Base-by-base conservation (phyloP, 2,797 vertebrate species). In the Lutra lutra region DNA sequence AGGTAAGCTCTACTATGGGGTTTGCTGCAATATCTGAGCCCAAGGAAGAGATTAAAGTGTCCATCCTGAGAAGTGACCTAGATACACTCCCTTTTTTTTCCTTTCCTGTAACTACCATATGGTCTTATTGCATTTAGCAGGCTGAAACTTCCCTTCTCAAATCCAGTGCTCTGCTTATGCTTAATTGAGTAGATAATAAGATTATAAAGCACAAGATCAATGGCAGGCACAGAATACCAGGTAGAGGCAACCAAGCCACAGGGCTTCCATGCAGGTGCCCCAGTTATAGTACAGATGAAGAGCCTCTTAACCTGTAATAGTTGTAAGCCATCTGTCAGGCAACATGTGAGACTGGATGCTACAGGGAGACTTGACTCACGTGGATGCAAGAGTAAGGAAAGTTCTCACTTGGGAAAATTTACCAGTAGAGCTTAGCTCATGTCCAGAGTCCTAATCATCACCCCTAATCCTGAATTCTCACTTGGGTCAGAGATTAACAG, bases 341-440 rank as follows among this genome's bases (percentile, higher is more conserved):
- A 64, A 12, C 23, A 70, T 4, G 4, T 58, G 43, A 72, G 29
- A 78, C 5, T 15, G 23, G 8, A n/a, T 64, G 60, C 11, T 58
- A 25, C 12, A 51, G 25, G 12, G 11, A 2, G 20, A 27, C 7
- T 60, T 68, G 8, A 48, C 2, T 38, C 15, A 56, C 54, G 2
- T 25, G 2, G 1, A 38, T 40, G 0, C 9, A 66, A 23, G 14
- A 27, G 29, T 20, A 38, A 91, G 32, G 2, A 72, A 10, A 20
- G 73, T 17, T 62, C 5, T 56, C 51, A 86, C 7, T 21, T 10
- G n/a, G 25, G 38, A 5, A 89, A 80, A 48, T 62, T 38, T 38
- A 32, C 10, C 23, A 23, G 11, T 6, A 70, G 27, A n/a, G 11
- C 0, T 29, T 40, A 43, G 13, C 1, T 0, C 2, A 51, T 7